These are phyloP conservation scores for Pediacus dermestoides DNA, from an alignment of 2,888 invertebrate species.

Conservation along the genomic window DNA sequence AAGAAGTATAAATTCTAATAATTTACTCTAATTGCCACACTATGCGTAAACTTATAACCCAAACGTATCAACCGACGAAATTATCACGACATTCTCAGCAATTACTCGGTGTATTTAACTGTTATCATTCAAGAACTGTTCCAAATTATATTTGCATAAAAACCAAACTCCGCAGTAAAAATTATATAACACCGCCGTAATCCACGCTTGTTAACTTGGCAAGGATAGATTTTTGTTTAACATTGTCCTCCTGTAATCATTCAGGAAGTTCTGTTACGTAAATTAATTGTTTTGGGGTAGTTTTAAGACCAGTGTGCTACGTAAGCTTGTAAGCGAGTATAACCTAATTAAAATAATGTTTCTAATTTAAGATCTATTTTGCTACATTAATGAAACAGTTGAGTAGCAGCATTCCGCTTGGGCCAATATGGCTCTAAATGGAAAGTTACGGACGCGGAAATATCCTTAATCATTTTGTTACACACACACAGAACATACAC, in stretches of 20 bases:
- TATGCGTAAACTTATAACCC: neutral
- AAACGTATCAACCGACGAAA: neutral
- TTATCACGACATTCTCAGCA: neutral
- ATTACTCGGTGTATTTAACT: slow-evolving; percentile 1
- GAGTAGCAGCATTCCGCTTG: neutral
- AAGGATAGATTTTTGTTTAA: too few species aligned
- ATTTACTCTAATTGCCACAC: slow-evolving; percentile 1
- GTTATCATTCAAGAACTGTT: too few species aligned
- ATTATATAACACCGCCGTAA: too few species aligned
- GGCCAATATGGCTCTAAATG: slow-evolving; percentile 38
- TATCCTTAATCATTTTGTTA: slow-evolving; percentile 38
- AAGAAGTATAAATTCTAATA: slow-evolving; percentile 3
- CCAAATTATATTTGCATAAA: too few species aligned
- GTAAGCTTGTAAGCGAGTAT: too few species aligned
- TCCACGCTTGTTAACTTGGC: too few species aligned
- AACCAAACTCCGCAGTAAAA: too few species aligned
- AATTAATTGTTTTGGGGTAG: too few species aligned
- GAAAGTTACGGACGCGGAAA: slow-evolving; percentile 39
- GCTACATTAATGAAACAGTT: neutral
- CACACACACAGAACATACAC: slow-evolving; percentile 32
- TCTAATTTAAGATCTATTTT: neutral
- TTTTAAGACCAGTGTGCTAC: too few species aligned
- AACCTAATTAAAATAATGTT: neutral
- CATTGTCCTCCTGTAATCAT: too few species aligned
- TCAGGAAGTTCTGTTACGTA: too few species aligned